phyloP scores from a whole-genome alignment of 2,797 vertebrate genomes.

The Cyprinella venusta region DNA sequence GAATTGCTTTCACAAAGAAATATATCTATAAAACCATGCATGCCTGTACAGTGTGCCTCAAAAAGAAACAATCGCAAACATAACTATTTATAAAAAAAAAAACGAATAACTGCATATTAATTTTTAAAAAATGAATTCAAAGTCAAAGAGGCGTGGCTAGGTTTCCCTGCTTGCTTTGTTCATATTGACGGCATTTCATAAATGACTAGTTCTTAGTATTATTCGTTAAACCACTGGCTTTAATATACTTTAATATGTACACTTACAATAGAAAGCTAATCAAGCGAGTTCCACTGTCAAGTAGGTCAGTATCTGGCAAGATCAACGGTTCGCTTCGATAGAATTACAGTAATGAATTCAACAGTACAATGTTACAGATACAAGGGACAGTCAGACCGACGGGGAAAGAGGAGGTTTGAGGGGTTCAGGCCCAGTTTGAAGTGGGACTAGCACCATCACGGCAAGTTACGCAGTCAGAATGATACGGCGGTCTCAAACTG shows the following conservation, averaged over 20 bases:
- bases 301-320: constrained; percentile 61
- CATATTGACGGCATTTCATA: constrained; percentile 53
- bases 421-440: constrained; percentile 24
- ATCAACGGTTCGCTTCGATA: constrained; percentile 43
- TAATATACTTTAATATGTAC: constrained; percentile 66
- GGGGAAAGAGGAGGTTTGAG: constrained; percentile 30
- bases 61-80: constrained; percentile 38
- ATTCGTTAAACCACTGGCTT: constrained; percentile 61
- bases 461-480: constrained; percentile 22
- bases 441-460: constrained; percentile 57
- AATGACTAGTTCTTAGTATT: constrained; percentile 53
- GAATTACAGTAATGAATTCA: constrained; percentile 53
- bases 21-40: constrained; percentile 57
- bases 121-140: not conserved
- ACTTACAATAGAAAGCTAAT: constrained; percentile 63
- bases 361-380: constrained; percentile 45
- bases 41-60: constrained; percentile 58
- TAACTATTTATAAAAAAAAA: constrained; percentile 35
- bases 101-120: constrained; percentile 16
- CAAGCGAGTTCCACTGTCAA: constrained; percentile 63
- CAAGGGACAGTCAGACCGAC: not conserved
- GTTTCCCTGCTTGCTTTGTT: constrained; percentile 58
- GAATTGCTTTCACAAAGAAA: constrained; percentile 55
- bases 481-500: not conserved
- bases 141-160: constrained; percentile 27